Evolutionary conservation across 2,888 invertebrate species (phyloP), one percentile per base, ranked within the genome.

Genomic region (Brachyptera putata): DNA sequence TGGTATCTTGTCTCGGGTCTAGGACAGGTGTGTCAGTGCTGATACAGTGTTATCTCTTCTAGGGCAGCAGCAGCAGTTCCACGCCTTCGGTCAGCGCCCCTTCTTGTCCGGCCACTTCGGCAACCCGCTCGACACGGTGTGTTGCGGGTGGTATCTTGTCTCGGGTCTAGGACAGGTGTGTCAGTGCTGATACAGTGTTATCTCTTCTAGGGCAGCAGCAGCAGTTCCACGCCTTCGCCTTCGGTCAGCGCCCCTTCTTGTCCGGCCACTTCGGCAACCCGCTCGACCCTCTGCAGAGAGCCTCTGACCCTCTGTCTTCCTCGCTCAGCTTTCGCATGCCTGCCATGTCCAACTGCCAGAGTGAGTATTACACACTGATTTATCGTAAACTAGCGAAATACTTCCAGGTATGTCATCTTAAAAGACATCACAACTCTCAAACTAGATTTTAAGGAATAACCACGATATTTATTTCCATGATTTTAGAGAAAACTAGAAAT

Each of bases 61-160:
- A 94, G 94, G 94, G 80, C 91, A 91, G 78, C 94, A 94, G 79
- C 93, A 94, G 79, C 93, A 93, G 81, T 93, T 94, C 77, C 92
- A 94, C 79, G 79, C 81, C 58, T 79, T 82, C 78, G 90, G 91
- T 41, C 91, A 91, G 75, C 82, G 91, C 65, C 91, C 91, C 58
- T 90, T 91, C 75, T 87, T 91, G 61, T 91, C 94, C 71, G 91
- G 76, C 56, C 75, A 78, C 64, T 76, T 77, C 65, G 75, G 76
- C 46, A 74, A 74, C 56, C 76, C 72, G 7, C 65, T 72, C 55
- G 72, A 72, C 65, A 71, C 72, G 0, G 66, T 72, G 48, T 71
- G 71, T 65, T 62, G 91, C 67, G 85, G 91, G n/a, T n/a, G n/a
- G n/a, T n/a, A n/a, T n/a, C n/a, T n/a, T n/a, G n/a, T n/a, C n/a